phyloP scores from a whole-genome alignment of 2,113 vertebrate species.

The Chrysochloris asiatica region DNA sequence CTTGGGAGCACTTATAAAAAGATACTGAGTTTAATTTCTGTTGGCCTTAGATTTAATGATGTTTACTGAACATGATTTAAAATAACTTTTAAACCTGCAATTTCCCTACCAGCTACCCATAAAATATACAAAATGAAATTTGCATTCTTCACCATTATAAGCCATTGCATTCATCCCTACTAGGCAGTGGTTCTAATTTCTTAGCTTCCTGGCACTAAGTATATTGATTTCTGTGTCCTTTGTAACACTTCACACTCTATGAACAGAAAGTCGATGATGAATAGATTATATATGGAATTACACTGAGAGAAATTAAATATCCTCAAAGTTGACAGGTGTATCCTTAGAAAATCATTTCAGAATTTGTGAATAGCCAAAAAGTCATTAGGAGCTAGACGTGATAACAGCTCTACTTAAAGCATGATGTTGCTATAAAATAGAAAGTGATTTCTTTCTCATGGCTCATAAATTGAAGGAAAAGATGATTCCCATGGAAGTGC shows the following conservation, averaged over 20 bases:
- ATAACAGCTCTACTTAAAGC: not conserved
- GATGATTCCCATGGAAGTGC: not conserved
- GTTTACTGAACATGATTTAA: not conserved
- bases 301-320: slow-evolving; percentile 38
- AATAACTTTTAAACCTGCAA: not conserved
- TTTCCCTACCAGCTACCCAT: not conserved
- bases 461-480: slow-evolving; percentile 3
- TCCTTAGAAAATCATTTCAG: not conserved
- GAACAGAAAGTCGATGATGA: not conserved
- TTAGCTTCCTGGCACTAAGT: not conserved
- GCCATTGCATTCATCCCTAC: not conserved
- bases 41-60: slow-evolving; percentile 16
- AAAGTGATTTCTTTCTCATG: not conserved
- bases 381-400: not conserved
- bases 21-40: not conserved
- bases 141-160: not conserved
- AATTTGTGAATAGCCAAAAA: slow-evolving; percentile 12
- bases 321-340: not conserved
- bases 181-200: not conserved
- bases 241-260: not conserved
- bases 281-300: slow-evolving; percentile 26
- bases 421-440: not conserved
- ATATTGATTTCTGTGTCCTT: slow-evolving; percentile 16
- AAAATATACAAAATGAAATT: not conserved
- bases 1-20: not conserved